Base-by-base conservation (phyloP, 2,888 invertebrate genomes). In the Pseudanteris insignis region DNA sequence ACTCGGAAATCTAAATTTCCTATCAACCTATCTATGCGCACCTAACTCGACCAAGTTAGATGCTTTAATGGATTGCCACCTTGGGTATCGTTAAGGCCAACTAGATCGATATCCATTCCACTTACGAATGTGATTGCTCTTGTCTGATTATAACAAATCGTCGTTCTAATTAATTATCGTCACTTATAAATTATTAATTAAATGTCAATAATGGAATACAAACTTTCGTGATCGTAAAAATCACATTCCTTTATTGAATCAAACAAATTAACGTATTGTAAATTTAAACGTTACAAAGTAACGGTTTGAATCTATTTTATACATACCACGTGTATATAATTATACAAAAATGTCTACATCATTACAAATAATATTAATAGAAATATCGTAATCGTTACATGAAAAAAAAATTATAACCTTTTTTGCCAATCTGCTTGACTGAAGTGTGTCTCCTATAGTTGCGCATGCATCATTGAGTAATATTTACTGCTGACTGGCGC, bases 41-140 rank as follows among this genome's bases (percentile, higher is more conserved):
- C 51, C 46, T 60, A 66, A 50, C 57, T 64, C 54, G 50, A 53
- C 57, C 54, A 65, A 29, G 59, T 55, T 57, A 61, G 63, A 53
- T 11, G 55, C 51, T 55, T 69, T 76, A 76, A 77, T 73, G 74
- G 72, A 77, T 77, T 70, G 72, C 72, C 70, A 70, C 70, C 74
- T 58, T 69, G 76, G 75, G 77, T 70, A 74, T 75, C 74, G 73
- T 76, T 73, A 71, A 67, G 65, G 68, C 67, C 67, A 71, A 71
- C 70, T 67, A 70, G 74, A 73, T 72, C 69, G 70, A 70, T 73
- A 74, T 71, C 71, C 69, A 61, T 60, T 63, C 63, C 61, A 47
- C 67, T 69, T 71, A 66, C 65, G 68, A 68, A 73, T 73, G 74
- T 68, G 75, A 75, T 77, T 72, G 73, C 67, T 64, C 63, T 36